Evolutionary conservation across 2,888 invertebrate species (phyloP).

Genomic region (Xestia sexstrigata): DNA sequence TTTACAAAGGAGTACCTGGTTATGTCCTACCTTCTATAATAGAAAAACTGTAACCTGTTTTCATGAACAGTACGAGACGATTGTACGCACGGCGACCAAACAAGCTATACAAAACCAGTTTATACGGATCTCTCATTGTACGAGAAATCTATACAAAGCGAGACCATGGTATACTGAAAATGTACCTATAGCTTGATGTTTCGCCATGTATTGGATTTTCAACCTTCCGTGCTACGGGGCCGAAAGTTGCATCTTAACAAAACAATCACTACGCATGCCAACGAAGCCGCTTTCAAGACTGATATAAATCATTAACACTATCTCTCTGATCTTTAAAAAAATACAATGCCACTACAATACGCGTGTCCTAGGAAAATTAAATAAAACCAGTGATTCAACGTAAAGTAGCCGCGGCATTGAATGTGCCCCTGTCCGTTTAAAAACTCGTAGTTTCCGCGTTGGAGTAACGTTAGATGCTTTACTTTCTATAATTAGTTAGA

Average conservation of each 20-base stretch:
- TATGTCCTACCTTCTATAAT: background rate
- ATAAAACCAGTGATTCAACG: slow-evolving; percentile 49
- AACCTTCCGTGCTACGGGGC: background rate
- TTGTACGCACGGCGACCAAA: too few species aligned
- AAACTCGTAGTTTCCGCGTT: slow-evolving; percentile 46
- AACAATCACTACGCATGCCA: slow-evolving; percentile 1
- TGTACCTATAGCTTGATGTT: too few species aligned
- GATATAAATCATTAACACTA: slow-evolving; percentile 23
- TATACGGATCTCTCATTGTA: too few species aligned
- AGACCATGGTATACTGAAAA: too few species aligned
- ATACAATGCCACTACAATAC: slow-evolving; percentile 40
- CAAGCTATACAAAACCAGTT: too few species aligned
- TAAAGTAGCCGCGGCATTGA: slow-evolving; percentile 44
- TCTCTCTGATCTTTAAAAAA: slow-evolving; percentile 25
- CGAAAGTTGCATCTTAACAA: slow-evolving; percentile 5
- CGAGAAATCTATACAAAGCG: too few species aligned
- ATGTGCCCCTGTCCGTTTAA: slow-evolving; percentile 50
- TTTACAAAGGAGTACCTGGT: background rate
- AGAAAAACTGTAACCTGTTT: background rate
- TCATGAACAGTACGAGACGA: background rate
- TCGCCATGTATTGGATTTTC: background rate
- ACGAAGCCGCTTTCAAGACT: slow-evolving; percentile 10
- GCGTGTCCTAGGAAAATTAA: slow-evolving; percentile 46
- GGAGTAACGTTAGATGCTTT: slow-evolving; percentile 39
- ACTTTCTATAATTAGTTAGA: slow-evolving; percentile 51